Conservation (phyloP, 2,797 vertebrate genomes). For the Cryptoblepharus egeriae region DNA sequence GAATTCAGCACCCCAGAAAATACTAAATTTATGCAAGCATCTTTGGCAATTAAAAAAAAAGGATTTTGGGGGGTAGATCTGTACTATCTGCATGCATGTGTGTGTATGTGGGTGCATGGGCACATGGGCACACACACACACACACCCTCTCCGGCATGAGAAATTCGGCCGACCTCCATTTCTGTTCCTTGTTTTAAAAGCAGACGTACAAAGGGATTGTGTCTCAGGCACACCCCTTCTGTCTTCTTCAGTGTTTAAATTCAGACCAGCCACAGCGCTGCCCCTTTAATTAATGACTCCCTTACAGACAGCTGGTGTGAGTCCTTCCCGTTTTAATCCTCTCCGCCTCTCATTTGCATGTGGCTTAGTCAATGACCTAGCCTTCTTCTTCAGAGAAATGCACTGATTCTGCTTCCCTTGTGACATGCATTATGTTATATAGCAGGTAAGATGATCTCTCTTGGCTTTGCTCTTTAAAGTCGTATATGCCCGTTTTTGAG, state of each 20-base stretch:
- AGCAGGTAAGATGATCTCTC: neutral
- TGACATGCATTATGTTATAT: conserved; percentile 34
- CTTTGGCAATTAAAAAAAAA: too few species aligned
- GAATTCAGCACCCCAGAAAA: too few species aligned
- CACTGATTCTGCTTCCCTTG: conserved; percentile 53
- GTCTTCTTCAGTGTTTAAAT: conserved; percentile 2
- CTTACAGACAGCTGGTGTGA: conserved; percentile 62
- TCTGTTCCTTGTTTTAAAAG: neutral
- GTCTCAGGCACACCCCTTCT: neutral
- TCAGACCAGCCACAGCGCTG: neutral
- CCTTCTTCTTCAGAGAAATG: conserved; percentile 46
- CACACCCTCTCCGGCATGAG: neutral
- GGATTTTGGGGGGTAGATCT: too few species aligned
- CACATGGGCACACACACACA: too few species aligned
- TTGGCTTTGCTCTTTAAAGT: neutral
- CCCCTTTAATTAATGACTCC: conserved; percentile 51
- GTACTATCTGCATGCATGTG: too few species aligned
- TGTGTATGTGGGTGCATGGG: too few species aligned
- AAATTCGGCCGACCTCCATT: too few species aligned
- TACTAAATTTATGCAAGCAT: too few species aligned
- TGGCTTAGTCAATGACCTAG: conserved; percentile 61
- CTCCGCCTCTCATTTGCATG: conserved; percentile 50
- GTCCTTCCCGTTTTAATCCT: conserved; percentile 54
- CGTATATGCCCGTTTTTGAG: neutral
- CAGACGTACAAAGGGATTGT: neutral